Evolutionary conservation across 2,888 invertebrate species (phyloP), one percentile per base, ranked within the genome.

Genomic region (Thalpophila matura): DNA sequence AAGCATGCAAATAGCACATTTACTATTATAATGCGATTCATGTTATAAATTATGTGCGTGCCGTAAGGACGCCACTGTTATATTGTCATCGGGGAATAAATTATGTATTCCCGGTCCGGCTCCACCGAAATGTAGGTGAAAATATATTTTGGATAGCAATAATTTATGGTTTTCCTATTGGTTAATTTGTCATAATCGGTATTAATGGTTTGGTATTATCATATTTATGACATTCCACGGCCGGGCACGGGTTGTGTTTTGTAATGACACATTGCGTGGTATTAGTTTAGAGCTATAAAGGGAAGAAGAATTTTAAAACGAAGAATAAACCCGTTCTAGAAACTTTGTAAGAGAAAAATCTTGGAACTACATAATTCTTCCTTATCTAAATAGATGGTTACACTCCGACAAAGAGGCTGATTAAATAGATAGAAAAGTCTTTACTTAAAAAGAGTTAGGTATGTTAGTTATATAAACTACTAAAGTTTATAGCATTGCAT

Each of bases 141-240:
- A 75, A 70, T 69, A 58, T 70, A 71, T 67, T 77, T 77, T 58
- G 42, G 49, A 42, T 47, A 26, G 43, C 46, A 60, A 66, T 77
- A 77, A 77, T 66, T 65, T 74, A 55, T 70, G 26, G 35, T 58
- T 61, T 70, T 55, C 65, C 70, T 63, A 77, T 61, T 27, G 51
- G 38, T 42, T 60, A 66, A 77, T 77, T 74, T 74, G 65, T 74
- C 58, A 74, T 62, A 64, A 66, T 55, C 54, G 58, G 49, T 74
- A 70, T 77, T 63, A 77, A 58, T 72, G 64, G 42, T 58, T 31
- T 26, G 46, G 40, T 20, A 74, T 77, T 77, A 66, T 51, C 49
- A 66, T 74, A 70, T 74, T 77, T 66, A 73, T 64, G 40, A 49
- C 33, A 38, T 43, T 58, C 43, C 26, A 42, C 24, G 43, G 55